Conservation (phyloP, 2,888 invertebrate species). For the Eilema depressum region DNA sequence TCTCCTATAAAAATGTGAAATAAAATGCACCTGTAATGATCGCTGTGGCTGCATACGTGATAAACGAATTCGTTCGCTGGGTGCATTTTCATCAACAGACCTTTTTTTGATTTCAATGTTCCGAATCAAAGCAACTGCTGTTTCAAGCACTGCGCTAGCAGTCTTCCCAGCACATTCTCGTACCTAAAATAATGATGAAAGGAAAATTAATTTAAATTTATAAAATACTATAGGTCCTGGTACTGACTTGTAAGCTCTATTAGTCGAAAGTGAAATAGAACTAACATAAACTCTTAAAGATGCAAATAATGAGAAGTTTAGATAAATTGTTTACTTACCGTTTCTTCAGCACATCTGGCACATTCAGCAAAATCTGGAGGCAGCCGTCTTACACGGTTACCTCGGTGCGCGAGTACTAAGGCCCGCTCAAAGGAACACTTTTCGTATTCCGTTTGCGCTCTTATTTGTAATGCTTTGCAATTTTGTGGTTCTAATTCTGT, state of each 20-base stretch:
- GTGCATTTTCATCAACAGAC: constrained; percentile 50
- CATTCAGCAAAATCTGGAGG: constrained; percentile 78
- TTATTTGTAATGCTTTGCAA: constrained; percentile 74
- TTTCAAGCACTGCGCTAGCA: constrained; percentile 66
- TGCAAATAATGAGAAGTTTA: neutral
- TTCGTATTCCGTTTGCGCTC: constrained; percentile 78
- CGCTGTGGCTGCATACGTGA: constrained; percentile 66
- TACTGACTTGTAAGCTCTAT: too few species aligned
- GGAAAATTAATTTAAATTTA: too few species aligned
- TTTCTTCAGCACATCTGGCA: constrained; percentile 76
- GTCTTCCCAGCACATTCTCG: constrained; percentile 72
- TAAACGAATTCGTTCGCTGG: constrained; percentile 48
- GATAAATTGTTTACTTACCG: constrained; percentile 54
- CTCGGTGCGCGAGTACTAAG: constrained; percentile 71
- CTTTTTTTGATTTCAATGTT: constrained; percentile 58
- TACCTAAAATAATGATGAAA: constrained; percentile 57
- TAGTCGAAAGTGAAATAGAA: too few species aligned
- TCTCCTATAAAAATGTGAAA: neutral
- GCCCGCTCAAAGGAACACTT: constrained; percentile 78
- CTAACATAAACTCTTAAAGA: neutral
- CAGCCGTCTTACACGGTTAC: constrained; percentile 62
- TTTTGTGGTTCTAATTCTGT: constrained; percentile 78
- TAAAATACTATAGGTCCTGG: too few species aligned
- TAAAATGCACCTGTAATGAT: constrained; percentile 61
- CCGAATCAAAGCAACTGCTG: constrained; percentile 54